Percentiles rank a stretch among this genome's conserved stretches.
Evolutionary conservation across 2,113 vertebrate genomes (phyloP).

Genomic region (Pelmatolapia mariae): DNA sequence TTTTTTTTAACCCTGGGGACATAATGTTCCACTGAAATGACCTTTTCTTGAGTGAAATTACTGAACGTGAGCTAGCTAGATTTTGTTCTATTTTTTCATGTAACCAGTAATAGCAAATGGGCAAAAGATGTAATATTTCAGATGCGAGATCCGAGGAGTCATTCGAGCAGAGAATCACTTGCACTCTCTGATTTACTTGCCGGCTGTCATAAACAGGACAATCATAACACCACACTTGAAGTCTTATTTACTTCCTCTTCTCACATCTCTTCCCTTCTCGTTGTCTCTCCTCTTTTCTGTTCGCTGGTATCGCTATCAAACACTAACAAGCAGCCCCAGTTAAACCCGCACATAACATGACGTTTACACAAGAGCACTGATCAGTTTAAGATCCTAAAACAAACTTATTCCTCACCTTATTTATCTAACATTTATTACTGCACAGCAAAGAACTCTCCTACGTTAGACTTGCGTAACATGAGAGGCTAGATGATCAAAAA

Average conservation of each 20-base stretch:
- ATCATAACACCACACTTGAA: background rate
- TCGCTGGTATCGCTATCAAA: background rate
- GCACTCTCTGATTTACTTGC: background rate
- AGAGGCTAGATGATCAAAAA: slow-evolving; percentile 27
- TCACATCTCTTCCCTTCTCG: background rate
- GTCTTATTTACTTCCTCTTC: background rate
- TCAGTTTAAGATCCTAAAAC: background rate
- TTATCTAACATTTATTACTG: background rate
- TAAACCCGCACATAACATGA: background rate
- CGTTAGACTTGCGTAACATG: background rate
- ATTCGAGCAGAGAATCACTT: background rate
- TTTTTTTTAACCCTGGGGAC: background rate
- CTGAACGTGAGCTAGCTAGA: background rate
- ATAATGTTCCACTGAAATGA: background rate
- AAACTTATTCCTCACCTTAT: background rate
- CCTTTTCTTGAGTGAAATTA: background rate
- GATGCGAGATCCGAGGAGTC: background rate
- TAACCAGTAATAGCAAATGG: background rate
- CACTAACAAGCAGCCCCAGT: background rate
- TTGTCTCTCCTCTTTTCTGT: background rate
- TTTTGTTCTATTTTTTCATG: background rate
- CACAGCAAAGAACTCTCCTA: background rate
- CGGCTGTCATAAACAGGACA: background rate
- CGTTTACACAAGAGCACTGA: background rate
- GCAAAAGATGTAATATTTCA: background rate